phyloP scores from a whole-genome alignment of 92 coral and sea anemone species.

The Epizoanthus illoricatus region DNA sequence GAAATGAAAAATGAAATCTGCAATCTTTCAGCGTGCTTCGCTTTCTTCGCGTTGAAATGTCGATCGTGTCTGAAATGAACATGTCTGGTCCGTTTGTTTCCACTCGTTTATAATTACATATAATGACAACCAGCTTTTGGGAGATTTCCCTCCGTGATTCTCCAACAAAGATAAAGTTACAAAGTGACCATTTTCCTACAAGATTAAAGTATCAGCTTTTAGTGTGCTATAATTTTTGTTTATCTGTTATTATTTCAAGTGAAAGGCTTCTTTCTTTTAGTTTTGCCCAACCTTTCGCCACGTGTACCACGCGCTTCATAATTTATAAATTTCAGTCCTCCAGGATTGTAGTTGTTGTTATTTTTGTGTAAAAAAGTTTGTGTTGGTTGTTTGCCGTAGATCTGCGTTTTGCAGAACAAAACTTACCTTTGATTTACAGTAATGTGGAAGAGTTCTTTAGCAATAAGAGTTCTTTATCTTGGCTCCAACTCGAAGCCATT shows the following conservation, averaged over 20 bases:
- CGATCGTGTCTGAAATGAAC: neutral
- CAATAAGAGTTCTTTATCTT: neutral
- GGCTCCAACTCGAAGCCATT: neutral
- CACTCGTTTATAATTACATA: neutral
- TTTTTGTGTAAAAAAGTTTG: constrained; percentile 3
- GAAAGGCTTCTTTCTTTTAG: neutral
- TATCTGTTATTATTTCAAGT: constrained; percentile 8
- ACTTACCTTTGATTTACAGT: neutral
- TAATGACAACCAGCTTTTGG: neutral
- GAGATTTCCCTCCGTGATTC: neutral
- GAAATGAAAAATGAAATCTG: neutral
- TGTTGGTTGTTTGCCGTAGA: neutral
- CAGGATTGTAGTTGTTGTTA: neutral
- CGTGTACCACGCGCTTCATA: constrained; percentile 32
- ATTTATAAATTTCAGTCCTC: constrained; percentile 26
- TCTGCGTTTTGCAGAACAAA: neutral
- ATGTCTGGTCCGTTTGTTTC: neutral
- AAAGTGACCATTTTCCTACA: neutral
- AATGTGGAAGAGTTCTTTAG: too few species aligned
- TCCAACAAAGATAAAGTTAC: constrained; percentile 1
- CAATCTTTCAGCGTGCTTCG: neutral
- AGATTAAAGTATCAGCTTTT: constrained; percentile 9
- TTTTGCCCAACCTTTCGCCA: constrained; percentile 26
- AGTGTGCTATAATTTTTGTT: neutral
- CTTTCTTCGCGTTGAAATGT: neutral